Evolutionary conservation across 2,113 vertebrate genomes (phyloP), one percentile per base, ranked within the genome.

Genomic region (Ahaetulla prasina): DNA sequence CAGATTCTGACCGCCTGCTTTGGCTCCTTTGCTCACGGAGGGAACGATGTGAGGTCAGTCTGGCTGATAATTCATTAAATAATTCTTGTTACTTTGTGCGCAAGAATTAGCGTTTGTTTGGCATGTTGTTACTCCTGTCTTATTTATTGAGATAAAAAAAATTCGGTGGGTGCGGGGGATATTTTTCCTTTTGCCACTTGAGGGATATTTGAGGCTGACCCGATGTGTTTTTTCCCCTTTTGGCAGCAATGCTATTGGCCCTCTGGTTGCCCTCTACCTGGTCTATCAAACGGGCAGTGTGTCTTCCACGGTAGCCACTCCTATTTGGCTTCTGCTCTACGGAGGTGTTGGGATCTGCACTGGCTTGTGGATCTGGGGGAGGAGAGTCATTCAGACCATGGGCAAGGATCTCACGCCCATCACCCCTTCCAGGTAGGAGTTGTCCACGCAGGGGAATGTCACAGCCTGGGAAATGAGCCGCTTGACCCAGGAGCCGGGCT

Each of bases 1-100:
- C 99, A 99, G 97, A 99, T 99, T 89, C 98, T 99, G 60, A 99
- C 99, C 0, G 99, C 99, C 1, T 99, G 99, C 95, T 99, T 99
- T 25, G 99, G 99, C 52, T 99, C 99, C 3, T 99, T 99, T 0
- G 99, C 99, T 45, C 99, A 99, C 0, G 99, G 99, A n/a, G 99
- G 99, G 89, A 99, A 99, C 3, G 99, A 99, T 0, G 99, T 99
- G 96, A 99, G 99, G 99, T 99, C 91, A 89, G 97, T 84, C 52
- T 55, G 23, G 68, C 2, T 3, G 14, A 3, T 1, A 7, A 9
- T 8, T 30, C 25, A 23, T 53, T 4, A 16, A n/a, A n/a, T n/a
- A n/a, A 20, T 20, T 9, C 25, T 39, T 12, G 14, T 25, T 25
- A 25, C 11, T 89, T 45, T n/a, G 1, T 27, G 16, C 43, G 10